Evolutionary conservation across 2,797 vertebrate species (phyloP).

Genomic region (Leptatherina wallacei): DNA sequence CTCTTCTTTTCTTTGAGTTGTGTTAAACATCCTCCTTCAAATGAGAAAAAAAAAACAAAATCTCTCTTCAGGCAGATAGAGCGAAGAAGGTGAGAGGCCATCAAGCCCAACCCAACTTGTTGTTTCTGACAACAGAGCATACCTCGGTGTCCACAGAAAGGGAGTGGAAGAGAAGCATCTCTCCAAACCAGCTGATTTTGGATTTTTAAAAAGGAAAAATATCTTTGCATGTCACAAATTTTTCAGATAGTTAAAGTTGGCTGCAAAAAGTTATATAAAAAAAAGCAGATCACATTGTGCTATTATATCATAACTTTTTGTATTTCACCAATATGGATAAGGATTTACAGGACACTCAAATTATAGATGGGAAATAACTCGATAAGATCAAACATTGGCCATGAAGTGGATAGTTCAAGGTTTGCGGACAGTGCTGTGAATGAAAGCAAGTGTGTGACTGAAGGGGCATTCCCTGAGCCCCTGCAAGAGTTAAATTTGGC

Average conservation of each 20-base stretch:
- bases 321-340: conserved; percentile 15
- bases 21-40: conserved; percentile 63
- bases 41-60: conserved; percentile 14
- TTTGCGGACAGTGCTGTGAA: conserved; percentile 38
- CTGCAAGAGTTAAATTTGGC: conserved; percentile 67
- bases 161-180: conserved; percentile 61
- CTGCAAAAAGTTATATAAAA: background rate
- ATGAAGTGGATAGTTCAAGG: conserved; percentile 42
- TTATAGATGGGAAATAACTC: conserved; percentile 42
- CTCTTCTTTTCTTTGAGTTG: conserved; percentile 50
- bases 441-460: conserved; percentile 29
- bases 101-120: conserved; percentile 59
- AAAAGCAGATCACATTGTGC: conserved; percentile 8
- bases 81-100: conserved; percentile 64
- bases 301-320: conserved; percentile 1
- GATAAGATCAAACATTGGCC: conserved; percentile 52
- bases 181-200: conserved; percentile 35
- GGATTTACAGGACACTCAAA: conserved; percentile 40
- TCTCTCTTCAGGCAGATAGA: conserved; percentile 61
- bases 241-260: conserved; percentile 9
- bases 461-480: conserved; percentile 47
- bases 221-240: conserved; percentile 26
- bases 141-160: conserved; percentile 46
- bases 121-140: conserved; percentile 73
- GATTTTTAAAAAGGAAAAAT: background rate